Base-by-base conservation (phyloP, 1,140 invertebrate species). In the Ceratina australensis region DNA sequence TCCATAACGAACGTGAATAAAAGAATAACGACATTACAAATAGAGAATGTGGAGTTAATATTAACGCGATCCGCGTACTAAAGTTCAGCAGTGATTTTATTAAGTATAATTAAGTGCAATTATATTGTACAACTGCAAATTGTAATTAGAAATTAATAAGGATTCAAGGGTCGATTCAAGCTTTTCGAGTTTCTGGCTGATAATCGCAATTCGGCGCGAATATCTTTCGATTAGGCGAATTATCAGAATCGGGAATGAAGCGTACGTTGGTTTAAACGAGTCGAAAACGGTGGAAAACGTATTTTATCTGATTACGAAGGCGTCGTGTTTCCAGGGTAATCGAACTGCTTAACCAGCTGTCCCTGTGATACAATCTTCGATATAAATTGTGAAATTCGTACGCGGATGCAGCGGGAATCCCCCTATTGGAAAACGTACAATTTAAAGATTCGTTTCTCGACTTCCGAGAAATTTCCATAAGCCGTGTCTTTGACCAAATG, bases 321-420 rank as follows among this genome's bases (percentile, higher is more conserved):
- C 49, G 28, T 18, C 22, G 42, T 28, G 67, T 71, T 77, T 63
- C 57, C 57, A 20, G 47, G 13, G 67, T 26, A 77, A 71, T 71
- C 66, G 33, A 69, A 77, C 74, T 69, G 26, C 42, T 50, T 71
- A 77, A 77, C 74, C 52, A 52, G 24, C 74, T 52, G 66, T 28
- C 20, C n/a, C 66, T 26, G 47, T n/a, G 52, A 57, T 75, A 65
- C 72, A 33, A 75, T 75, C 72, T 49, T 22, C 52, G 74, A 76
- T 50, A 0, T n/a, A 54, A 76, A 76, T 69, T 52, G 74, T 69
- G 66, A 22, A 52, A 61, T 61, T 61, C 56, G 65, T 47, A 22
- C 3, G 52, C 28, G 56, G 28, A 76, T 65, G 33, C 33, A 67
- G 52, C 2, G 54, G 26, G 54, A 60, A 68, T 15, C 12, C 33